Evolutionary conservation across 2,888 invertebrate species (phyloP).

Genomic region (Melolontha melolontha): DNA sequence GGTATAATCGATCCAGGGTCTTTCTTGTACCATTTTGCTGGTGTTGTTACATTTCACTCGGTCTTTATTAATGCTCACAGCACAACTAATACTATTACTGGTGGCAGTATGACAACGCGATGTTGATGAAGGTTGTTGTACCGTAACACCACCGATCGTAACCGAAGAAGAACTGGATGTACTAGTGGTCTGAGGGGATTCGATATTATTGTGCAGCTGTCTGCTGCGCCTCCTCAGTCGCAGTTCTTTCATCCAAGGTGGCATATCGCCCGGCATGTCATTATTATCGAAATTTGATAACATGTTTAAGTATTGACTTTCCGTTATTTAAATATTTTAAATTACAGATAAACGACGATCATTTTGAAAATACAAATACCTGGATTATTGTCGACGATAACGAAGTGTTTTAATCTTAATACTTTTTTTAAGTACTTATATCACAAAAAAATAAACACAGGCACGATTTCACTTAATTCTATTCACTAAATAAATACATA

Average conservation of each 20-base stretch:
- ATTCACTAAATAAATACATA: no score
- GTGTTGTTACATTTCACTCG: slow-evolving; percentile 15
- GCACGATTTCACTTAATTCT: slow-evolving; percentile 18
- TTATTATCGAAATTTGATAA: slow-evolving; percentile 34
- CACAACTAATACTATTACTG: slow-evolving; percentile 14
- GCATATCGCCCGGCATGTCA: slow-evolving; percentile 63
- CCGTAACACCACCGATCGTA: slow-evolving; percentile 36
- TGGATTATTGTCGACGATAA: slow-evolving; percentile 16
- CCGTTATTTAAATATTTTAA: neutral
- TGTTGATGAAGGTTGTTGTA: slow-evolving; percentile 38
- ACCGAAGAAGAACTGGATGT: slow-evolving; percentile 24
- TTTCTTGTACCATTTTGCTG: slow-evolving; percentile 67
- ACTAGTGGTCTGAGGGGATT: slow-evolving; percentile 20
- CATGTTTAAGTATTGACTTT: slow-evolving; percentile 33
- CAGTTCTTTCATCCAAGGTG: slow-evolving; percentile 88
- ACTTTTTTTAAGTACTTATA: slow-evolving; percentile 1
- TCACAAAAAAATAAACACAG: slow-evolving; percentile 11
- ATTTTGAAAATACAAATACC: neutral
- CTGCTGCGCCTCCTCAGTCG: slow-evolving; percentile 69
- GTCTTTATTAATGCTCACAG: neutral
- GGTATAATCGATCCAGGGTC: slow-evolving; percentile 61
- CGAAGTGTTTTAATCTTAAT: slow-evolving; percentile 3
- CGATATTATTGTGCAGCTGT: slow-evolving; percentile 45
- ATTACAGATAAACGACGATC: slow-evolving; percentile 3
- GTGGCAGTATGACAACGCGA: slow-evolving; percentile 28